These are phyloP conservation scores for Drosophila tripunctata DNA, from an alignment of 2,888 invertebrate genomes.

Conservation along the genomic window DNA sequence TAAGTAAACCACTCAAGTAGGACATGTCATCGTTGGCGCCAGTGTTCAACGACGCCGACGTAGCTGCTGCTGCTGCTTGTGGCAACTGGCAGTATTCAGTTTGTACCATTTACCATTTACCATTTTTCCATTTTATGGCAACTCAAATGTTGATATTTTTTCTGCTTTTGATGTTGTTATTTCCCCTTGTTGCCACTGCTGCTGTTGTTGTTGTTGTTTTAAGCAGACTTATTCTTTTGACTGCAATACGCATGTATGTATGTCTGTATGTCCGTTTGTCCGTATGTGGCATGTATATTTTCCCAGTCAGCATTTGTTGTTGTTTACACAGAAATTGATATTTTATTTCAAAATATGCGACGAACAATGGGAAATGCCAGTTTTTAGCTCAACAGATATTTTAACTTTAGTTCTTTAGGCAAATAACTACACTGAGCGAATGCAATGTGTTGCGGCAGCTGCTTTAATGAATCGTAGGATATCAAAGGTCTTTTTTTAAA, in stretches of 20 bases:
- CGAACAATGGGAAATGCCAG: slow-evolving; percentile 38
- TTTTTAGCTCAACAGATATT: slow-evolving; percentile 34
- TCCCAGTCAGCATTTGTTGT: slow-evolving; percentile 53
- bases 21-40: slow-evolving; percentile 83
- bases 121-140: slow-evolving; percentile 6
- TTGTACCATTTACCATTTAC: slow-evolving; percentile 24
- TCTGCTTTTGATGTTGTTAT: slow-evolving; percentile 52
- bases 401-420: not conserved
- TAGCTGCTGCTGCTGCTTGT: slow-evolving; percentile 16
- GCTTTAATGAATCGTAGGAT: no score
- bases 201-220: slow-evolving; percentile 16
- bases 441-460: no score
- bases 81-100: slow-evolving; percentile 20
- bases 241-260: no score
- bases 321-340: slow-evolving; percentile 84
- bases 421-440: slow-evolving; percentile 14
- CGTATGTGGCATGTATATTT: slow-evolving; percentile 24
- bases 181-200: slow-evolving; percentile 38
- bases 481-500: no score
- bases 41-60: slow-evolving; percentile 58
- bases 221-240: slow-evolving; percentile 42
- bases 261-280: no score
- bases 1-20: slow-evolving; percentile 82
- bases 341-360: slow-evolving; percentile 82
- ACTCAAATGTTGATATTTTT: slow-evolving; percentile 21